Percentiles rank a stretch among this genome's conserved stretches.
Evolutionary conservation across 2,797 vertebrate species (phyloP).

Genomic region (Chelmon rostratus): DNA sequence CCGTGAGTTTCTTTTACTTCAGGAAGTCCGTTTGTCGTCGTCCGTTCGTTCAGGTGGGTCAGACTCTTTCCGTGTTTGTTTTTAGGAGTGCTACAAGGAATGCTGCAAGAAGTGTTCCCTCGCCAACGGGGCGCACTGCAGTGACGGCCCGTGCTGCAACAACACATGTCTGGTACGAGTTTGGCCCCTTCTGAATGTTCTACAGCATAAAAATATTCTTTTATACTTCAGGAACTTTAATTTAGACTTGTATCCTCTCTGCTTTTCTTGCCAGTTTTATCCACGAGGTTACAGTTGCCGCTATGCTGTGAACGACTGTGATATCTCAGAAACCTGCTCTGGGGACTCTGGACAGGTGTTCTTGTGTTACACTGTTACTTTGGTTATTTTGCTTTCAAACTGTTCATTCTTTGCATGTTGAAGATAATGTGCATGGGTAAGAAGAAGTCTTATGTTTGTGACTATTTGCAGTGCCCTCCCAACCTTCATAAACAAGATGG

Average conservation of each 20-base stretch:
- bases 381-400: background rate
- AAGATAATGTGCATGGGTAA: constrained; percentile 21
- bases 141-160: constrained; percentile 97
- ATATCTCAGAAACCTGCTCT: constrained; percentile 95
- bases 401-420: background rate
- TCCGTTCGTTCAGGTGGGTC: constrained; percentile 23
- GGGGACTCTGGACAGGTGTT: constrained; percentile 97
- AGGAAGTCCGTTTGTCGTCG: constrained; percentile 1
- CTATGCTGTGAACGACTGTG: constrained; percentile 95
- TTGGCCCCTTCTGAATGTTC: background rate
- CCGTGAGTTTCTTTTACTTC: constrained; percentile 82
- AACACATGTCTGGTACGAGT: constrained; percentile 92
- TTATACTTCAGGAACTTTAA: background rate
- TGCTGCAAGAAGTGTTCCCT: constrained; percentile 99
- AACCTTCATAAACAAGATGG: constrained; percentile 99
- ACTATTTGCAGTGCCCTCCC: constrained; percentile 92
- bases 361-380: constrained; percentile 23
- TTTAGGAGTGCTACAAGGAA: constrained; percentile 94
- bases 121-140: constrained; percentile 97
- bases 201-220: background rate
- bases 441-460: constrained; percentile 41
- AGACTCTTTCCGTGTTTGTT: constrained; percentile 35
- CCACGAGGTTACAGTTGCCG: constrained; percentile 94
- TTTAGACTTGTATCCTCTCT: constrained; percentile 19
- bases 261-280: constrained; percentile 88